A percentile compares a stretch with the other conserved stretches of the same genome.
Conservation (phyloP, 2,113 vertebrate genomes). For the Dendropsophus ebraccatus region DNA sequence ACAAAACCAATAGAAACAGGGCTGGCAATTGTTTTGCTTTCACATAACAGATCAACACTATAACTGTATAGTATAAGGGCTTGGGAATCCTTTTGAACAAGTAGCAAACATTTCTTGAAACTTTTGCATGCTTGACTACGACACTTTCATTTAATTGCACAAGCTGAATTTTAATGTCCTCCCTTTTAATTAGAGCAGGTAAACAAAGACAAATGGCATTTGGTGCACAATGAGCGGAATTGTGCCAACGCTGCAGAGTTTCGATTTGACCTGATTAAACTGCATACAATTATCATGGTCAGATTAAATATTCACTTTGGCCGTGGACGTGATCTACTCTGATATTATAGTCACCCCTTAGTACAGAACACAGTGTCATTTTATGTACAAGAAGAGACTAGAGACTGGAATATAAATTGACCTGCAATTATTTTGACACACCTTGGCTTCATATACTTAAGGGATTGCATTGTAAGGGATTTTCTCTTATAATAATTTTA, state of each 20-base stretch:
- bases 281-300: neutral
- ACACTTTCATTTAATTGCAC: neutral
- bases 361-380: neutral
- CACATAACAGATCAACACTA: too few relatives aligned
- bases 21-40: too few relatives aligned
- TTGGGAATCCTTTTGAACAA: too few relatives aligned
- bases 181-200: constrained; percentile 28
- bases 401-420: neutral
- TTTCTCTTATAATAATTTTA: too few relatives aligned
- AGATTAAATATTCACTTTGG: constrained; percentile 8
- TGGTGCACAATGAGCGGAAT: neutral
- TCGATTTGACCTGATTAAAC: constrained; percentile 32
- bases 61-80: too few relatives aligned
- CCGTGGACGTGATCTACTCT: constrained; percentile 15
- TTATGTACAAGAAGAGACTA: neutral
- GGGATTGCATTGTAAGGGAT: neutral
- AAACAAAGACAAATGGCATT: constrained; percentile 27
- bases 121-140: neutral
- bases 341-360: neutral
- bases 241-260: neutral
- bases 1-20: too few relatives aligned
- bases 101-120: neutral
- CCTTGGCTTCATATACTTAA: neutral
- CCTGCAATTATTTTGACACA: neutral
- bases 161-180: constrained; percentile 8